Base-by-base conservation (phyloP, 1,140 invertebrate genomes). In the Diabrotica undecimpunctata region DNA sequence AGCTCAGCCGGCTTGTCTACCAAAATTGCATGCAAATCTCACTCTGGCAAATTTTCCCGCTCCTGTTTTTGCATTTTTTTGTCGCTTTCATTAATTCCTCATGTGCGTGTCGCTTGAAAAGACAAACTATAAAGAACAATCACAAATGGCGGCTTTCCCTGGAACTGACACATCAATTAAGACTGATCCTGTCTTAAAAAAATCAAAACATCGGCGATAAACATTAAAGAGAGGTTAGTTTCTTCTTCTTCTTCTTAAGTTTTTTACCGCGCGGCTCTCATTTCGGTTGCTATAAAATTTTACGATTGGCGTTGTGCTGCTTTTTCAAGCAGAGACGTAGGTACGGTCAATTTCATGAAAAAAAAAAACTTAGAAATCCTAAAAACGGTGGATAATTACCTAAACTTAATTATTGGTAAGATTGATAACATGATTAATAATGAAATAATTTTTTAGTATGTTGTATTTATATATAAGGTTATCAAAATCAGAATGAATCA, bases 121-220 rank as follows among this genome's bases (percentile, higher is more conserved):
- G 36, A 57, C 55, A 12, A 57, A 36, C 66, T 53, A 68, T 70
- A 69, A 66, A 68, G 66, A 68, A 71, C 67, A 66, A 69, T 66
- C 61, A 57, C 25, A 69, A 64, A 64, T 66, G 70, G 67, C 68
- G 70, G 70, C 70, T 64, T 72, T 72, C 68, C 69, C 66, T 54
- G 68, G 69, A 72, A 72, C 68, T 72, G 66, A 72, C 70, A 72
- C 70, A 72, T 72, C 70, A 72, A 72, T 72, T 72, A 70, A 70
- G 68, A 67, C 60, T 50, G 66, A 67, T 57, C 36, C 68, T 70
- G 70, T 70, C 70, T n/a, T 10, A 46, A 64, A 68, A 72, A 72
- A 72, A 72, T 72, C 70, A 72, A 72, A 72, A 72, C 70, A 72
- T 70, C 66, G 65, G 66, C 69, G 55, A 66, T 70, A 68, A 72